Evolutionary conservation across 2,113 vertebrate species (phyloP).

Genomic region (Euleptes europaea): DNA sequence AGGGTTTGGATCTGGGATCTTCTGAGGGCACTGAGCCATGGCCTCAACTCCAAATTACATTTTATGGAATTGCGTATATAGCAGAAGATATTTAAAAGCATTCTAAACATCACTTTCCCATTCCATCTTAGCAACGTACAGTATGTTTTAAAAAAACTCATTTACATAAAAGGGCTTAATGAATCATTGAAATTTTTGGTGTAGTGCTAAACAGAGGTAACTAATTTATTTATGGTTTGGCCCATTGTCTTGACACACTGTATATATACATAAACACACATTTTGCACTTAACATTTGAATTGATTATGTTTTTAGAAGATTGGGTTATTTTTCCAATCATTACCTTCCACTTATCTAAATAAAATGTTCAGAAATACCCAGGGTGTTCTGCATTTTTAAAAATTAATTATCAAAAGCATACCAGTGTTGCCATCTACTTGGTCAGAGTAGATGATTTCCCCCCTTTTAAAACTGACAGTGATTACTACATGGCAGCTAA

Average conservation of each 20-base stretch:
- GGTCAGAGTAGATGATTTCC: neutral
- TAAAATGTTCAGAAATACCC: neutral
- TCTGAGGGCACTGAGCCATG: no score
- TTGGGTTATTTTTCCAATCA: constrained; percentile 8
- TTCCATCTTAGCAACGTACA: neutral
- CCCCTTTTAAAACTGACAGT: neutral
- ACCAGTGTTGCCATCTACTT: neutral
- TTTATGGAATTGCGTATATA: neutral
- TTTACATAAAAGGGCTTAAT: neutral
- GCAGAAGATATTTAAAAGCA: no score
- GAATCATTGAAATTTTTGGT: neutral
- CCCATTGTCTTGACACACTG: neutral
- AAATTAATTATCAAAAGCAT: constrained; percentile 8
- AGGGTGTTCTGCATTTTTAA: neutral
- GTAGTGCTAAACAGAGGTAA: neutral
- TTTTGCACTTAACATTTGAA: neutral
- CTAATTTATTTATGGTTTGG: neutral
- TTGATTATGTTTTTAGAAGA: neutral
- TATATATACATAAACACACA: neutral
- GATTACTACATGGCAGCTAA: neutral
- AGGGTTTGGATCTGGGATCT: no score
- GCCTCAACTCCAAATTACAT: no score
- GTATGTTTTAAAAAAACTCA: neutral
- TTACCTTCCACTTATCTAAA: constrained; percentile 8
- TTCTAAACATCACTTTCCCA: neutral